Evolutionary conservation across 2,797 vertebrate genomes (phyloP), one percentile per base, ranked within the genome.

Genomic region (Myiotriccus ornatus): DNA sequence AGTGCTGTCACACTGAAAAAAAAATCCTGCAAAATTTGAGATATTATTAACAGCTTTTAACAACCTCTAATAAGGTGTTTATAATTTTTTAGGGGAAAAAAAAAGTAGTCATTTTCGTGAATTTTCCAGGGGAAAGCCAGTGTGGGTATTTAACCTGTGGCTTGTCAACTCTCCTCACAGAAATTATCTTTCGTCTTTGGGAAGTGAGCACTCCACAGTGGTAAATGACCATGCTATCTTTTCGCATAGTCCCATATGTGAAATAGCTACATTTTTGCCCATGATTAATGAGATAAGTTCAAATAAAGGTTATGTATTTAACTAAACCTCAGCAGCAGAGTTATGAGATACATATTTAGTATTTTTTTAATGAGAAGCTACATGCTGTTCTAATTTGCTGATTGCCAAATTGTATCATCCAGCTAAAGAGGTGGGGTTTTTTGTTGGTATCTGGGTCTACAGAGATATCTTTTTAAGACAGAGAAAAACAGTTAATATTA

Each of bases 201-300:
- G 94, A 77, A 97, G 77, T 92, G 73, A 84, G 94, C 60, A 71
- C 94, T 97, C 95, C 59, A 5, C 95, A 93, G 93, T 93, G 84
- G 94, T 96, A 98, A 98, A 98, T 97, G 96, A 95, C 96, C 94
- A 90, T 97, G 96, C 93, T 97, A 97, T 97, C 97, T 98, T 76
- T 96, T 98, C 97, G 96, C 53, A 97, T 92, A 97, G 82, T 95
- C 82, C 93, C 94, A 64, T 64, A 97, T 93, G 95, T 78, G 95
- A 97, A 95, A 97, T 94, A 95, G 94, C 74, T 94, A 79, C 50
- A 52, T 95, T 97, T 97, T 87, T 41, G 94, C 34, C 37, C 30
- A 25, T 97, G 97, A 98, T 96, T 97, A 98, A 98, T 98, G 97
- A 97, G 39, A 65, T 80, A 96, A 97, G 98, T 99, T 99, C 98